Percentiles rank a stretch among this genome's conserved stretches.
Conservation (phyloP, 2,113 vertebrate genomes). For the Rutilus rutilus region DNA sequence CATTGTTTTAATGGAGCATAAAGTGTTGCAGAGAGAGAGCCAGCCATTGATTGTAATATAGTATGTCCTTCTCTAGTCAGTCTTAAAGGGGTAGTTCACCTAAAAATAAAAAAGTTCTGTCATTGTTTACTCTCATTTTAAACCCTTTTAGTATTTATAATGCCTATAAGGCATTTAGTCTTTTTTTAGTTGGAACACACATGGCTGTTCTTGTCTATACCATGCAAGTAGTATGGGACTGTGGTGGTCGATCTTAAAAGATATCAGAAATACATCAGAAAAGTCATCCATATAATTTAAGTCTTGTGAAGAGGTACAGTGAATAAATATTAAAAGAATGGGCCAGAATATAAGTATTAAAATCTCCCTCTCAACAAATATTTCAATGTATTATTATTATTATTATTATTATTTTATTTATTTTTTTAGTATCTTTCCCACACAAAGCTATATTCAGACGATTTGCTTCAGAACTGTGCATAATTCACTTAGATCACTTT, state of each 20-base stretch:
- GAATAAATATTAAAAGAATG: not conserved
- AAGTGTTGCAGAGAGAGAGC: not conserved
- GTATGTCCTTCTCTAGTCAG: not conserved
- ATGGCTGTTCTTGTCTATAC: not conserved
- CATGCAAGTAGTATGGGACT: not conserved
- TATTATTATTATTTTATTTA: too few relatives aligned
- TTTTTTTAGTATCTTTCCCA: not conserved
- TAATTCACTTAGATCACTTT: not conserved
- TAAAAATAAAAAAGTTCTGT: not conserved
- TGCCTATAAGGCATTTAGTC: too few relatives aligned
- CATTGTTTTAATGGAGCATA: not conserved
- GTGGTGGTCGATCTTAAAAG: not conserved
- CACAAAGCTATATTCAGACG: not conserved
- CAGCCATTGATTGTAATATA: not conserved
- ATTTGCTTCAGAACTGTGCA: not conserved
- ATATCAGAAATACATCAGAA: not conserved
- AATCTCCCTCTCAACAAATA: not conserved
- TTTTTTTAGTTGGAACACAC: not conserved
- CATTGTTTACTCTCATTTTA: not conserved
- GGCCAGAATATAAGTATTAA: not conserved
- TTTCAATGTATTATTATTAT: not conserved
- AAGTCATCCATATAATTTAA: not conserved
- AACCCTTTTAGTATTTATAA: not conserved
- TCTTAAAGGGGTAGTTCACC: slow-evolving; percentile 14
- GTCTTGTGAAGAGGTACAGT: not conserved